phyloP scores from a whole-genome alignment of 2,888 invertebrate genomes.

The Calameuta pallipes region DNA sequence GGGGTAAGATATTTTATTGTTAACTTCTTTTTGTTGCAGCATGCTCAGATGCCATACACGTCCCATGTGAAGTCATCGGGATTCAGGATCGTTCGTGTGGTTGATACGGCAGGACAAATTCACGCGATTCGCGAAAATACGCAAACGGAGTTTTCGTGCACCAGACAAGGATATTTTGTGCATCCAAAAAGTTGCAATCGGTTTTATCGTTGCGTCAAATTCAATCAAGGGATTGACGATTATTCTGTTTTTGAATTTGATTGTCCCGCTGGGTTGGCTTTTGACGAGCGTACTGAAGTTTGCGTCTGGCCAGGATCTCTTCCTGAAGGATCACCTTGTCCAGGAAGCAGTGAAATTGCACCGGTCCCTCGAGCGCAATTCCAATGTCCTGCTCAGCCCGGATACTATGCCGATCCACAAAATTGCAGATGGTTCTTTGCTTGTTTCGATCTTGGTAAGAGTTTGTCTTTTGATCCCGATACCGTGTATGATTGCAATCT shows the following conservation, averaged over 20 bases:
- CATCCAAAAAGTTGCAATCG: conserved; percentile 81
- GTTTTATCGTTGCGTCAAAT: conserved; percentile 85
- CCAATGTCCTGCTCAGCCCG: conserved; percentile 75
- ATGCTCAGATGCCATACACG: conserved; percentile 58
- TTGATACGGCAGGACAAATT: conserved; percentile 79
- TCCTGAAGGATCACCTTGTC: conserved; percentile 78
- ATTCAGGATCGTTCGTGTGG: conserved; percentile 78
- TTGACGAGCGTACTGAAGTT: conserved; percentile 80
- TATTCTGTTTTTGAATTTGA: conserved; percentile 85
- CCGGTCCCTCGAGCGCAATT: conserved; percentile 78
- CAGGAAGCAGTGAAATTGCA: conserved; percentile 82
- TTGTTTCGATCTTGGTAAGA: conserved; percentile 77
- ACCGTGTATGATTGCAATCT: too few relatives aligned
- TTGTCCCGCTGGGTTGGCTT: conserved; percentile 82
- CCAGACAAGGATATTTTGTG: conserved; percentile 82
- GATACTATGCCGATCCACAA: conserved; percentile 83
- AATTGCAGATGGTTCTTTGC: conserved; percentile 89
- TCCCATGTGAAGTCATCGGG: conserved; percentile 75
- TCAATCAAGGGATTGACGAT: conserved; percentile 79
- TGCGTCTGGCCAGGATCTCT: conserved; percentile 85
- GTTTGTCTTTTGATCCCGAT: background rate
- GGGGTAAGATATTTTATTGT: too few relatives aligned
- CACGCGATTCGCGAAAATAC: conserved; percentile 79
- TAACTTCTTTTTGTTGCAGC: conserved; percentile 58
- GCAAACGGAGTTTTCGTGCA: conserved; percentile 80